These are phyloP conservation scores for Sceloporus undulatus DNA, from an alignment of 2,113 vertebrate genomes.

Conservation along the genomic window DNA sequence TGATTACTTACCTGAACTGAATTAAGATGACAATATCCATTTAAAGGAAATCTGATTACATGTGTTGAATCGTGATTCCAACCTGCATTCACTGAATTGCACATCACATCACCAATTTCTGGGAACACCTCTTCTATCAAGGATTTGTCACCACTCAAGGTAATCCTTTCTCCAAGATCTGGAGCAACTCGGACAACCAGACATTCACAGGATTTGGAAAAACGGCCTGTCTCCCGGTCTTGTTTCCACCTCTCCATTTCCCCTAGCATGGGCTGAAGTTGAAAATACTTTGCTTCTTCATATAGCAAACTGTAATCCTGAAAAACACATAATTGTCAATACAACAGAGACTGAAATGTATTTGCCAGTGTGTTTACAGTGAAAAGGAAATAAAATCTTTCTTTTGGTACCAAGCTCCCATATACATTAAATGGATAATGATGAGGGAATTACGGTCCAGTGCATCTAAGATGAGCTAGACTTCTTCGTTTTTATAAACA, in stretches of 20 bases:
- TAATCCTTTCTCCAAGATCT: slow-evolving; percentile 91
- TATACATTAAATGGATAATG: neutral
- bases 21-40: slow-evolving; percentile 94
- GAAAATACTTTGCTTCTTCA: slow-evolving; percentile 96
- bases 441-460: neutral
- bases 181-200: slow-evolving; percentile 91
- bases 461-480: neutral
- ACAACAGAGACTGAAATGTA: slow-evolving; percentile 22
- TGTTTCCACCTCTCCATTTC: slow-evolving; percentile 93
- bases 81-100: slow-evolving; percentile 86
- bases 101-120: slow-evolving; percentile 89
- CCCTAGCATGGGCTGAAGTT: slow-evolving; percentile 90
- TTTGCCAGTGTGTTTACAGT: neutral
- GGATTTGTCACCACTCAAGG: slow-evolving; percentile 86
- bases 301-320: slow-evolving; percentile 95
- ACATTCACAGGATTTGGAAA: slow-evolving; percentile 88
- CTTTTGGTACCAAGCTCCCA: neutral
- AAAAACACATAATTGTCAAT: slow-evolving; percentile 57
- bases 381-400: neutral
- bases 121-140: slow-evolving; percentile 94
- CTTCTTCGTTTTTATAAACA: neutral
- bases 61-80: slow-evolving; percentile 89
- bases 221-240: slow-evolving; percentile 81
- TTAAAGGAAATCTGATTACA: slow-evolving; percentile 91
- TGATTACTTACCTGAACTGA: slow-evolving; percentile 89